Conservation (phyloP, 2,888 invertebrate species). For the Margaritifera margaritifera region DNA sequence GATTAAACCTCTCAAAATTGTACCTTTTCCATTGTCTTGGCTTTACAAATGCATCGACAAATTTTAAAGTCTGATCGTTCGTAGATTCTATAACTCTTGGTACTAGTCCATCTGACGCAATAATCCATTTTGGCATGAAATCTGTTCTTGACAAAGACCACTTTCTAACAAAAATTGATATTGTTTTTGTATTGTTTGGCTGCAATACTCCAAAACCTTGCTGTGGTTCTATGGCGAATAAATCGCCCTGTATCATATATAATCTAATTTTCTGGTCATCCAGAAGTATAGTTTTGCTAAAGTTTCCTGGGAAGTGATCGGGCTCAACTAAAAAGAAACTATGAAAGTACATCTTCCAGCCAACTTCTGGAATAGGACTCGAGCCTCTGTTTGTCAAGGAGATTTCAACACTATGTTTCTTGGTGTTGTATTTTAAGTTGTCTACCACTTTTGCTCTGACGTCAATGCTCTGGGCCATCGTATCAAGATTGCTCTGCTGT, state of each 20-base stretch:
- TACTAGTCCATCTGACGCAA: constrained; percentile 27
- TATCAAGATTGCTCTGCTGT: no score
- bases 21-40: constrained; percentile 54
- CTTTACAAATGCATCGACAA: constrained; percentile 44
- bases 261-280: constrained; percentile 34
- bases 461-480: constrained; percentile 12
- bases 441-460: constrained; percentile 36
- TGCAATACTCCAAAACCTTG: constrained; percentile 30
- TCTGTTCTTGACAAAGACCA: constrained; percentile 54
- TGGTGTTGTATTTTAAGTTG: constrained; percentile 36
- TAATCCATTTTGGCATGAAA: constrained; percentile 56
- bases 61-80: constrained; percentile 29
- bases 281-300: constrained; percentile 9
- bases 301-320: constrained; percentile 33
- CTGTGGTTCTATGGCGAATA: constrained; percentile 42
- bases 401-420: constrained; percentile 33
- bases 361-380: constrained; percentile 21
- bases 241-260: constrained; percentile 42
- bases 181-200: constrained; percentile 16
- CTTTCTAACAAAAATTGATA: constrained; percentile 25
- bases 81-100: constrained; percentile 46
- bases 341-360: constrained; percentile 55
- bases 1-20: constrained; percentile 45
- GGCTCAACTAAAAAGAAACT: constrained; percentile 61
- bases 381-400: constrained; percentile 32